phyloP scores from a whole-genome alignment of 2,888 invertebrate species.

The Cephonodes hylas region DNA sequence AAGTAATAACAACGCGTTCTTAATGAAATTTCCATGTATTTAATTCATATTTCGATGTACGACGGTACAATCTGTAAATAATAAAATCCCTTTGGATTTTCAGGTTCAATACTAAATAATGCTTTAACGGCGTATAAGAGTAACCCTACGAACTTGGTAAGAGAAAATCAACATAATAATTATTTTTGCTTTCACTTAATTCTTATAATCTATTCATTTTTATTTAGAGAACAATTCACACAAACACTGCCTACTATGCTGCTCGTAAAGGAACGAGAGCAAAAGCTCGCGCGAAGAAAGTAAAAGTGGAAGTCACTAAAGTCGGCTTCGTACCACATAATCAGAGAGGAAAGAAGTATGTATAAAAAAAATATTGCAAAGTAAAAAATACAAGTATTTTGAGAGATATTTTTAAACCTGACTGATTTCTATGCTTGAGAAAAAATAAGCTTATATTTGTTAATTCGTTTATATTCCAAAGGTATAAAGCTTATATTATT shows the following conservation, averaged over 20 bases:
- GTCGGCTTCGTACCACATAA: conserved; percentile 88
- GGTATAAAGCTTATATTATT: no score
- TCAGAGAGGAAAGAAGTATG: conserved; percentile 72
- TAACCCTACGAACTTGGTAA: conserved; percentile 54
- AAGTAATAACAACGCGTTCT: conserved; percentile 34
- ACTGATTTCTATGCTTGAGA: no score
- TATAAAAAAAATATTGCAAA: no score
- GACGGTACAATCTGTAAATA: not conserved
- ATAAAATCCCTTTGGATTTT: conserved; percentile 30
- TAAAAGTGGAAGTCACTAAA: conserved; percentile 88
- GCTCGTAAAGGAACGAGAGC: conserved; percentile 92
- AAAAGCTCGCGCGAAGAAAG: conserved; percentile 87
- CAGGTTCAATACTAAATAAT: conserved; percentile 60
- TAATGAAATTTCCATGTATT: not conserved
- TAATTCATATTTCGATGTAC: no score
- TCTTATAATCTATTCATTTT: not conserved
- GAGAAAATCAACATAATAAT: conserved; percentile 23
- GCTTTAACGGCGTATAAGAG: conserved; percentile 49
- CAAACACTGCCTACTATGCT: conserved; percentile 83
- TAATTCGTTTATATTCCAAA: no score
- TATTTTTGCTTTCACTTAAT: not conserved
- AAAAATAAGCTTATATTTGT: no score
- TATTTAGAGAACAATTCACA: conserved; percentile 75
- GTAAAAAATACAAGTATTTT: no score
- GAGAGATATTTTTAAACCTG: no score